Evolutionary conservation across 2,113 vertebrate species (phyloP), one percentile per base, ranked within the genome.

Genomic region (Myanophis thanlyinensis): DNA sequence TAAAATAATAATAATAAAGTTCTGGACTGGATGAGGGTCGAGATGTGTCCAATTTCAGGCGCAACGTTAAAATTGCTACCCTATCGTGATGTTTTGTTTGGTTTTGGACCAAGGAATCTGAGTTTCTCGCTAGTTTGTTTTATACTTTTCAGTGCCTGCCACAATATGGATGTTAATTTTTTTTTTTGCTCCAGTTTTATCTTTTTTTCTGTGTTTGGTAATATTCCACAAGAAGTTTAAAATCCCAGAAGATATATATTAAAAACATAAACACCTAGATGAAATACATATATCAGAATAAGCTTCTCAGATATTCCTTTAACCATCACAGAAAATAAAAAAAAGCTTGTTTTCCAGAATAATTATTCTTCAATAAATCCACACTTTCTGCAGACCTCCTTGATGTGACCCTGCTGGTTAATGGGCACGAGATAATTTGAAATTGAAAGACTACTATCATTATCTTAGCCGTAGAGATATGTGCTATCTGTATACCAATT

Each of bases 381-480:
- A 62, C 40, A 67, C 90, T 95, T 94, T 11, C 90, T 67, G n/a
- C 35, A 51, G n/a, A 49, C 92, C 87, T 93, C 62, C 40, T 49
- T 90, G 89, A 49, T 85, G 48, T 89, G 90, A 89, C 93, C 93
- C 90, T 73, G 80, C 48, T 89, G 87, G 54, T 92, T 93, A 92
- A 92, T 89, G 88, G 54, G 48, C 30, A 67, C 12, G 35, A 89
- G 90, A 91, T 92, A 93, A 95, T 93, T 94, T 92, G 92, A 94
- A 96, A 91, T 89, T 92, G 92, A 89, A 93, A 91, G 53, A 88
- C 52, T 88, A 90, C 54, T 22, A 49, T 22, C 92, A 51, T 59
- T 93, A 40, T 85, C 46, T 92, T 62, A 88, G 73, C 59, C 53
- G 46, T 1, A 90, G 52, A 93, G 92, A 92, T 27, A 92, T 90